Evolutionary conservation across 2,797 vertebrate genomes (phyloP).

Genomic region (Corythornis leucogaster): DNA sequence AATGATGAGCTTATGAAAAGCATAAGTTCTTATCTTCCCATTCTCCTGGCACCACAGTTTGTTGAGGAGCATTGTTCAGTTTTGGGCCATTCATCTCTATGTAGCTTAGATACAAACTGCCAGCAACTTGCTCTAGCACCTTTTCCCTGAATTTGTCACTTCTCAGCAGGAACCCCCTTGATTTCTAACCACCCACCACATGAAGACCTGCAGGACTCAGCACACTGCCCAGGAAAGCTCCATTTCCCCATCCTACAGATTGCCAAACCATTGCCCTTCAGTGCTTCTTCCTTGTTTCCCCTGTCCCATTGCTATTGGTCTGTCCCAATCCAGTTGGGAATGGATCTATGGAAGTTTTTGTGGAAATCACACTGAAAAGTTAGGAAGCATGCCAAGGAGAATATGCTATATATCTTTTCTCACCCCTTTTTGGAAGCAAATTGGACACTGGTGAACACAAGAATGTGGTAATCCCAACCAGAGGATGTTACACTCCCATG

Average conservation of each 20-base stretch:
- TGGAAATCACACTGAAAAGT: not conserved
- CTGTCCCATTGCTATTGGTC: not conserved
- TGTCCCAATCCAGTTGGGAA: not conserved
- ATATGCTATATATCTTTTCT: not conserved
- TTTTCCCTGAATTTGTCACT: not conserved
- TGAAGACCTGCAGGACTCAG: not conserved
- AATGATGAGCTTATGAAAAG: not conserved
- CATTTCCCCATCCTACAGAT: not conserved
- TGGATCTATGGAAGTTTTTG: not conserved
- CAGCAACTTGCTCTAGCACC: not conserved
- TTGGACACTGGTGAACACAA: accelerated
- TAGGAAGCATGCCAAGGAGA: not conserved
- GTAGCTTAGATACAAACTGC: not conserved
- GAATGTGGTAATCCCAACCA: not conserved
- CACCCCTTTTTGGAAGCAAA: not conserved
- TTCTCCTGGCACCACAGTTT: not conserved
- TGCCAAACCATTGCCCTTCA: not conserved
- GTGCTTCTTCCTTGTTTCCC: not conserved
- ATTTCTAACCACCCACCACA: not conserved
- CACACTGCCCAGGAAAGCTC: not conserved
- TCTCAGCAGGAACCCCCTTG: not conserved
- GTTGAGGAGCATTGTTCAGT: not conserved
- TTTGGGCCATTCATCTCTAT: not conserved
- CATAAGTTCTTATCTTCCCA: not conserved
- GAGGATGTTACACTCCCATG: not conserved